Evolutionary conservation across 2,888 invertebrate species (phyloP).

Genomic region (Carpatolechia fugitivella): DNA sequence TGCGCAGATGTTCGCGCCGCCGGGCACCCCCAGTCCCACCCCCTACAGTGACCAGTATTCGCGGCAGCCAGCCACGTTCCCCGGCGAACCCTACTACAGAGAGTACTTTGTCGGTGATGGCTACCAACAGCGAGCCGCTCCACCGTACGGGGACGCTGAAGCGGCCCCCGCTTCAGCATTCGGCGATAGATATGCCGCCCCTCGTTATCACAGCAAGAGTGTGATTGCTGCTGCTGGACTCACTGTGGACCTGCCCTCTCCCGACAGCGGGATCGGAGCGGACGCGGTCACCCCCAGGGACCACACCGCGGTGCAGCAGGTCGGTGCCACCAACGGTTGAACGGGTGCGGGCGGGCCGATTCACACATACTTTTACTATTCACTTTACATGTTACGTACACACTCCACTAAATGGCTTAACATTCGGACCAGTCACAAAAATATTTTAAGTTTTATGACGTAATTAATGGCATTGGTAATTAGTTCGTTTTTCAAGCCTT

Average conservation of each 20-base stretch:
- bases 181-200: conserved; percentile 84
- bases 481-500: conserved; percentile 6
- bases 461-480: neutral
- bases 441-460: neutral
- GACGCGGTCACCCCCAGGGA: conserved; percentile 95
- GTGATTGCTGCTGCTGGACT: conserved; percentile 88
- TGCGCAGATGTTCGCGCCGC: conserved; percentile 84
- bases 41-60: conserved; percentile 77
- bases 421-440: conserved; percentile 15
- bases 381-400: conserved; percentile 14
- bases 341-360: conserved; percentile 71
- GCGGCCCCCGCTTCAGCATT: conserved; percentile 82
- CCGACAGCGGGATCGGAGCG: conserved; percentile 97
- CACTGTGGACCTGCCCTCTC: conserved; percentile 96
- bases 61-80: conserved; percentile 79
- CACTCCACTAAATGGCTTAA: conserved; percentile 6
- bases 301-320: conserved; percentile 94
- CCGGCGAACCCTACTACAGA: conserved; percentile 88
- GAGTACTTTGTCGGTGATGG: conserved; percentile 86
- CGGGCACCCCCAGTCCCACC: conserved; percentile 83
- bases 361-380: conserved; percentile 32
- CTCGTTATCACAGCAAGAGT: conserved; percentile 85
- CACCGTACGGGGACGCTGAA: conserved; percentile 77
- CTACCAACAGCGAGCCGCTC: conserved; percentile 80
- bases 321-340: conserved; percentile 67